phyloP scores from a whole-genome alignment of 2,888 invertebrate genomes.

The Camponotus fellah region DNA sequence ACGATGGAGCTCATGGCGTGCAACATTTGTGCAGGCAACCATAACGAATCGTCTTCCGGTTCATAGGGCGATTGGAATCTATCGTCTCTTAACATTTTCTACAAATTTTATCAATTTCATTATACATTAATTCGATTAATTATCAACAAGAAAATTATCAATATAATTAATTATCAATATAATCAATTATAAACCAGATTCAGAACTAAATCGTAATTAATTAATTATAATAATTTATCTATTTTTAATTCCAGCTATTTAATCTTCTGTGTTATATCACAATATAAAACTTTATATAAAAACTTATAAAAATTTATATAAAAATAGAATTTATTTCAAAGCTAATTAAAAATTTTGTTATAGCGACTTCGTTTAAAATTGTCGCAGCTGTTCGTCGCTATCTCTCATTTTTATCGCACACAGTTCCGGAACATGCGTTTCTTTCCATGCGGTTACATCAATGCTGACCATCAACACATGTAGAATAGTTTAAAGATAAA shows the following conservation, averaged over 20 bases:
- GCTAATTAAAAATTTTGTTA: conserved; percentile 17
- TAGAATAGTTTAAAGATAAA: conserved; percentile 10
- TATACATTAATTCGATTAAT: background rate
- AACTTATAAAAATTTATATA: background rate
- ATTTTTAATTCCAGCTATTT: background rate
- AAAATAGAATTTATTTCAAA: background rate
- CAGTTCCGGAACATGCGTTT: conserved; percentile 62
- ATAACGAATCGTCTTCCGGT: conserved; percentile 96
- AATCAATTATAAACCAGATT: background rate
- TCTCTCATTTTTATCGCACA: conserved; percentile 65
- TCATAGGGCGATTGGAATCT: conserved; percentile 96
- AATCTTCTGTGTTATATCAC: background rate
- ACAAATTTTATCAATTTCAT: conserved; percentile 59
- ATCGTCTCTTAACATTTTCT: conserved; percentile 97
- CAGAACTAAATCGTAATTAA: background rate
- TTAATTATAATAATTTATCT: background rate
- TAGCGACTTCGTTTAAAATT: background rate
- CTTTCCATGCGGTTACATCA: conserved; percentile 53
- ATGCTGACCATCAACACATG: background rate
- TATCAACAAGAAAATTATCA: background rate
- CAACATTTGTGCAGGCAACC: conserved; percentile 96
- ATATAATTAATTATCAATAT: background rate
- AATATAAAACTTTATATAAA: background rate
- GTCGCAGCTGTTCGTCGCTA: conserved; percentile 63
- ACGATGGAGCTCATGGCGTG: conserved; percentile 94